Percentiles rank a stretch among this genome's conserved stretches.
phyloP scores from a whole-genome alignment of 2,113 vertebrate species.

The Sorex araneus region DNA sequence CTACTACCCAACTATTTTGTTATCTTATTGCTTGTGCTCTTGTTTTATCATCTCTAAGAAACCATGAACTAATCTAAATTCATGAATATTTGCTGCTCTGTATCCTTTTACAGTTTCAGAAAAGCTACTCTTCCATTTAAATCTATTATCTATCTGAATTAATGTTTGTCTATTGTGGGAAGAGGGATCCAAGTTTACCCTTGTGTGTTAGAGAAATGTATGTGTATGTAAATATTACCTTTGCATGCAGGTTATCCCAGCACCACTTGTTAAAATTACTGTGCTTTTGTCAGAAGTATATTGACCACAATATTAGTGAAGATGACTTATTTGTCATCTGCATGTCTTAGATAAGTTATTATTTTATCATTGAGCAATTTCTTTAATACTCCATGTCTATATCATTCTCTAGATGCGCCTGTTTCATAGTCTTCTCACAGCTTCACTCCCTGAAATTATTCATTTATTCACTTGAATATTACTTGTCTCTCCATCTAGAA shows the following conservation, averaged over 20 bases:
- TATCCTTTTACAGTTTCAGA: background rate
- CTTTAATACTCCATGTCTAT: background rate
- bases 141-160: background rate
- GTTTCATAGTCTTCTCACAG: constrained; percentile 24
- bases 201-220: background rate
- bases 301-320: background rate
- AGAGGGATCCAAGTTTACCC: background rate
- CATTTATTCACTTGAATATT: background rate
- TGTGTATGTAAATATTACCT: too few relatives aligned
- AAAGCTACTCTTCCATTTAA: background rate
- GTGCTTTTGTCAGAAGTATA: background rate
- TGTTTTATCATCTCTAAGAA: background rate
- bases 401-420: background rate
- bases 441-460: background rate
- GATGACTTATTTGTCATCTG: background rate
- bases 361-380: background rate
- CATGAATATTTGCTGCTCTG: background rate
- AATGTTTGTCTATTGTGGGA: background rate
- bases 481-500: background rate
- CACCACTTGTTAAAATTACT: constrained; percentile 4
- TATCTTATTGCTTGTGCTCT: background rate
- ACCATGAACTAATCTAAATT: background rate
- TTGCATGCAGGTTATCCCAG: background rate
- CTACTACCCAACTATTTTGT: background rate
- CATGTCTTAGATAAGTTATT: background rate